Conservation (phyloP, 1,140 invertebrate species). For the Cepaea nemoralis region DNA sequence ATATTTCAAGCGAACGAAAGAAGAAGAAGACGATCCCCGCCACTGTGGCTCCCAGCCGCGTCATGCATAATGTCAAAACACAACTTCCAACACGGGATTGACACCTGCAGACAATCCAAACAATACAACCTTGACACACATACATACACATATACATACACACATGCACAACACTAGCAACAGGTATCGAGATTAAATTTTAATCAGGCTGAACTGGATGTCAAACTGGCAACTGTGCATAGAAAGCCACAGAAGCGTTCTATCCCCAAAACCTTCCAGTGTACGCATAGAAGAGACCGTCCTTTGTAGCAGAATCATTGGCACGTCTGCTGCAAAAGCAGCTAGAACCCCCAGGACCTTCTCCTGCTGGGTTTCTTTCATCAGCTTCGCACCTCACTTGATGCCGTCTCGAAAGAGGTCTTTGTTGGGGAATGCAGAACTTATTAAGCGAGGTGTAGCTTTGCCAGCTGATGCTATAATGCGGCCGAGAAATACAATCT, state of each 20-base stretch:
- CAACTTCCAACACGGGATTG: no score
- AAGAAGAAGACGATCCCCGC: no score
- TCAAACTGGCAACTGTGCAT: neutral
- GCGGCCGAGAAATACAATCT: neutral
- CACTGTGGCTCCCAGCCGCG: no score
- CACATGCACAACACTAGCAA: no score
- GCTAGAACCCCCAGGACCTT: neutral
- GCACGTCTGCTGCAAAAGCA: neutral
- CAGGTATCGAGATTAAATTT: no score
- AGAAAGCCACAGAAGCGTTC: neutral
- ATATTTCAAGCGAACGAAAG: no score
- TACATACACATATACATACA: no score
- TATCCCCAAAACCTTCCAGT: neutral
- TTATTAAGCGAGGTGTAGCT: neutral
- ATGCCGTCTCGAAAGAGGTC: neutral
- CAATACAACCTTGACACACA: no score
- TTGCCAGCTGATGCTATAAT: neutral
- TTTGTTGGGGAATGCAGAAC: conserved; percentile 13
- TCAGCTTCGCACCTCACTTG: conserved; percentile 1
- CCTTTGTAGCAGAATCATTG: conserved; percentile 4
- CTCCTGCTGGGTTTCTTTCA: conserved; percentile 12
- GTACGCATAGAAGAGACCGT: neutral
- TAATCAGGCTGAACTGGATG: neutral
- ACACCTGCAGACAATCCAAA: no score
- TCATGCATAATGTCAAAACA: no score